These are phyloP conservation scores for Heliconius ismenius DNA, from an alignment of 2,888 invertebrate genomes.

Conservation along the genomic window DNA sequence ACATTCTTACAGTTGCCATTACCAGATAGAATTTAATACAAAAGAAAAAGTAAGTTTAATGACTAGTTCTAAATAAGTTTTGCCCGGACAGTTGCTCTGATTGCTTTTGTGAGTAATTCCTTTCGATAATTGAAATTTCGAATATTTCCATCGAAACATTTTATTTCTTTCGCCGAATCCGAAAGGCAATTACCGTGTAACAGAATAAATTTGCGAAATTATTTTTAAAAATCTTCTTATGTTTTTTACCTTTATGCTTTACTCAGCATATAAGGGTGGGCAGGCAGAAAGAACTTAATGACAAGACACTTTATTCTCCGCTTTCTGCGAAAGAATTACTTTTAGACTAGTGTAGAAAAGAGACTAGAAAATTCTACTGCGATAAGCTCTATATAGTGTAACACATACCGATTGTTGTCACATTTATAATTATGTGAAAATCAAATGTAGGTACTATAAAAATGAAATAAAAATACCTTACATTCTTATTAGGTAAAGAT, in stretches of 20 bases:
- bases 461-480: too few relatives aligned
- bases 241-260: not conserved
- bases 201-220: not conserved
- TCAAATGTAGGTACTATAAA: too few relatives aligned
- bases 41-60: constrained; percentile 27
- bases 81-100: constrained; percentile 28
- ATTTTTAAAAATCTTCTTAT: not conserved
- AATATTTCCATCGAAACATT: constrained; percentile 1
- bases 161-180: not conserved
- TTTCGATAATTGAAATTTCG: constrained; percentile 25
- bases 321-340: too few relatives aligned
- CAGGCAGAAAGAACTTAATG: too few relatives aligned
- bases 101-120: constrained; percentile 29
- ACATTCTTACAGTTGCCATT: not conserved
- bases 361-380: too few relatives aligned
- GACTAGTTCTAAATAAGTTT: constrained; percentile 30
- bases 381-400: too few relatives aligned
- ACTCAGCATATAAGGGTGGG: too few relatives aligned
- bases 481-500: too few relatives aligned
- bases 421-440: too few relatives aligned
- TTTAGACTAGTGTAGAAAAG: too few relatives aligned
- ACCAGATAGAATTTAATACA: constrained; percentile 8
- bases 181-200: not conserved
- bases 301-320: too few relatives aligned
- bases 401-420: too few relatives aligned